Evolutionary conservation across 2,797 vertebrate genomes (phyloP).

Genomic region (Salmo trutta): DNA sequence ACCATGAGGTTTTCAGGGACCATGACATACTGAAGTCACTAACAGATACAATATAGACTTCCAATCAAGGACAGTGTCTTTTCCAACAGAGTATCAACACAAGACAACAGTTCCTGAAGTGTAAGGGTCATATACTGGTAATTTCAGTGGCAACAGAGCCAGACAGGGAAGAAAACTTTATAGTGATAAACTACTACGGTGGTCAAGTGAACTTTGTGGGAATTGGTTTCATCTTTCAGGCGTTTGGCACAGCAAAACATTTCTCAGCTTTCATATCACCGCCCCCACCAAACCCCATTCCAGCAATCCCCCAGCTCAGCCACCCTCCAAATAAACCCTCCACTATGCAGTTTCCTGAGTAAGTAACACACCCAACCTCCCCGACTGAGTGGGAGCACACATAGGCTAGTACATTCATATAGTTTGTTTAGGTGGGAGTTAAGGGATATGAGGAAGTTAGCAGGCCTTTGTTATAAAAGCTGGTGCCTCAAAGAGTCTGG

Average conservation of each 20-base stretch:
- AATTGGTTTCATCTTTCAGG: conserved; percentile 63
- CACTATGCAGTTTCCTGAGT: conserved; percentile 10
- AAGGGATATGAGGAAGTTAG: not conserved
- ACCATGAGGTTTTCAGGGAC: not conserved
- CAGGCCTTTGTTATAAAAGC: not conserved
- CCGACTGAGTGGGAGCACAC: not conserved
- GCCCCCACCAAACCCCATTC: not conserved
- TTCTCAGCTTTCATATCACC: conserved; percentile 56
- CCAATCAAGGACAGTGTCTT: not conserved
- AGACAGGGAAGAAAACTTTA: not conserved
- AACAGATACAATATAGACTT: not conserved
- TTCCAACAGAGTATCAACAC: not conserved
- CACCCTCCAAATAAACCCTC: conserved; percentile 45
- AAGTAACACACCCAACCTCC: conserved; percentile 24
- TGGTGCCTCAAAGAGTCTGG: too few species aligned
- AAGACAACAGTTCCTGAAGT: conserved; percentile 16
- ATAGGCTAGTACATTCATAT: not conserved
- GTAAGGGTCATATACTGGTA: not conserved
- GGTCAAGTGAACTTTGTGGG: conserved; percentile 32
- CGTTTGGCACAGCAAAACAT: conserved; percentile 42
- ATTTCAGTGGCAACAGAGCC: not conserved
- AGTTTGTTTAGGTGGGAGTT: not conserved
- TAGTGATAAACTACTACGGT: conserved; percentile 14
- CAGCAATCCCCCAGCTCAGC: conserved; percentile 15
- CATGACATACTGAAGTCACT: not conserved